Evolutionary conservation across 2,797 vertebrate species (phyloP), one percentile per base, ranked within the genome.

Genomic region (Urosaurus nigricauda): DNA sequence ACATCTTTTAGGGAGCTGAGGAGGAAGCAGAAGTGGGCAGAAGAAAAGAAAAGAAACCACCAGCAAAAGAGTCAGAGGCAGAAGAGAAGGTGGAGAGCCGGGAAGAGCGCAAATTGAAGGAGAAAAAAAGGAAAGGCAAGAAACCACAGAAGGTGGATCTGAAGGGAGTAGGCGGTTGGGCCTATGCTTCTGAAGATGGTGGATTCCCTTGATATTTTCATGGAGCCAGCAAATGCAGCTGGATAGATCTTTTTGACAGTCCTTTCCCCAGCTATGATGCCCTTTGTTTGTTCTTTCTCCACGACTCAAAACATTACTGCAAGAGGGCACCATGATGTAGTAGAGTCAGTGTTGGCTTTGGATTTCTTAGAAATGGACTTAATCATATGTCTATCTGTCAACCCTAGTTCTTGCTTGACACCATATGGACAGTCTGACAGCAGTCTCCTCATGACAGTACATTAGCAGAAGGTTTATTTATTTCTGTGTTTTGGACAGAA

Each of bases 1-100:
- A 71, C 1, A 0, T 43, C 71, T 17, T 73, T 51, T 37, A 12
- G 14, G 56, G 56, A 13, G 51, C 9, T 74, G 14, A 12, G 29
- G 14, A 29, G 17, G 40, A 43, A 0, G n/a, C 71, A 71, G 60
- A 47, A 63, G 5, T 78, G 83, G 40, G 9, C 3, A 24, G 70
- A 47, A 0, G 8, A 86, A 73, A 79, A 60, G 29, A 77, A 78
- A 71, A 43, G 9, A 68, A 16, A 3, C 16, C 83, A 3, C 21
- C 14, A 84, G 83, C 90, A 29, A 32, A 70, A n/a, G 29, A 75
- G 75, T 21, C 29, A 63, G 56, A 73, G 85, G 77, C 65, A 68
- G 2, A n/a, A 32, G 35, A 79, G 84, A 70, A 53, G 16, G 51
- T 51, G 77, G 43, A 70, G 16, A 77, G 21, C 51, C 47, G 79